Conservation (phyloP, 2,113 vertebrate species). For the Sigmodon hispidus region DNA sequence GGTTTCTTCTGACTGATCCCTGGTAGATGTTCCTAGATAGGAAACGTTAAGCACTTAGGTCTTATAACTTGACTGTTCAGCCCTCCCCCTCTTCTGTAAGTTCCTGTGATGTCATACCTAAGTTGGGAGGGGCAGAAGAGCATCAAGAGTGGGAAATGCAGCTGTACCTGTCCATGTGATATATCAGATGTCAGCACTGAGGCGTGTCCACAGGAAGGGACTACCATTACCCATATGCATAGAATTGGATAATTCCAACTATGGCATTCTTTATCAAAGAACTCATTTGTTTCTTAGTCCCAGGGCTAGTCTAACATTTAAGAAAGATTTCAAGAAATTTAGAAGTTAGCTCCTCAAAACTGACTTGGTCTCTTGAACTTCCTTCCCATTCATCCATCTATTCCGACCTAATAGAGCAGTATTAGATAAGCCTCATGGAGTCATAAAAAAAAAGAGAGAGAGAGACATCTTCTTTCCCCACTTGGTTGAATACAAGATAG, state of each 20-base stretch:
- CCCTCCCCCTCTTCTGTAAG: constrained; percentile 71
- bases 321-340: constrained; percentile 48
- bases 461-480: not conserved
- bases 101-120: constrained; percentile 63
- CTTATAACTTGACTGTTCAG: constrained; percentile 66
- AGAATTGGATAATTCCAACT: constrained; percentile 64
- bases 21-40: constrained; percentile 44
- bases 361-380: not conserved
- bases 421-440: not conserved
- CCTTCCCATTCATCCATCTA: not conserved
- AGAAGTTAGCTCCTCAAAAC: constrained; percentile 55
- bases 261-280: constrained; percentile 25
- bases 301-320: constrained; percentile 1
- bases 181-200: constrained; percentile 59
- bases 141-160: constrained; percentile 55
- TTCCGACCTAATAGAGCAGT: not conserved
- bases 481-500: not conserved
- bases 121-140: not conserved
- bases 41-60: constrained; percentile 46
- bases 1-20: constrained; percentile 47
- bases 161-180: not conserved
- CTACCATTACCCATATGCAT: constrained; percentile 58
- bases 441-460: not conserved
- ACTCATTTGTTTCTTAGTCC: not conserved
- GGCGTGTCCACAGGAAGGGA: constrained; percentile 63